Conservation (phyloP, 2,888 invertebrate species). For the Aradus depressus region DNA sequence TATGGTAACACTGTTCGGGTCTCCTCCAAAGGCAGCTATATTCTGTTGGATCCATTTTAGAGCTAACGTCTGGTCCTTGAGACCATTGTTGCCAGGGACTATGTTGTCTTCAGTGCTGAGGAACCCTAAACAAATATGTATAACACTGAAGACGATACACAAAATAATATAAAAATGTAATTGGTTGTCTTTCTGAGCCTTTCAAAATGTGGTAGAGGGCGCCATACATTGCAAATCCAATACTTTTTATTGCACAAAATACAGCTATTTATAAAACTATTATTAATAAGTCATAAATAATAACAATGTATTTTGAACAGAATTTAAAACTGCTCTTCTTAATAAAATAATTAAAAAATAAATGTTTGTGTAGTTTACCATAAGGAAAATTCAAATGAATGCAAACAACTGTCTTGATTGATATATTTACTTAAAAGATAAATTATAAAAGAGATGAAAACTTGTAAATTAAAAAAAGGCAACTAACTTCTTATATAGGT, state of each 20-base stretch:
- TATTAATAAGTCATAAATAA: neutral
- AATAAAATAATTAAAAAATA: no score
- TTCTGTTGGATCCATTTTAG: conserved; percentile 53
- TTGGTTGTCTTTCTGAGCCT: neutral
- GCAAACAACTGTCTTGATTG: no score
- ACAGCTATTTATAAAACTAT: neutral
- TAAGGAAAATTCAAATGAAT: no score
- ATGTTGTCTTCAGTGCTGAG: conserved; percentile 57
- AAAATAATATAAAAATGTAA: neutral
- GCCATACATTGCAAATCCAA: neutral
- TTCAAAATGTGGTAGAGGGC: neutral
- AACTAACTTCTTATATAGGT: no score
- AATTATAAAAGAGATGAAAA: no score
- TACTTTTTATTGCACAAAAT: neutral
- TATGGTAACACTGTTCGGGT: conserved; percentile 54
- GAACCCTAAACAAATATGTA: conserved; percentile 44
- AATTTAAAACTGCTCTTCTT: no score
- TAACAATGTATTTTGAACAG: no score
- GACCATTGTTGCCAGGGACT: conserved; percentile 57
- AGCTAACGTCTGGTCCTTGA: conserved; percentile 61
- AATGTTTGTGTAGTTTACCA: no score
- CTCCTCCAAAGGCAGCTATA: conserved; percentile 36
- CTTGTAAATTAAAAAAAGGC: no score
- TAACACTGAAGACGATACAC: neutral
- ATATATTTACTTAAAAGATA: no score